These are phyloP conservation scores for Nycteola revayana DNA, from an alignment of 2,888 invertebrate genomes.

Conservation along the genomic window DNA sequence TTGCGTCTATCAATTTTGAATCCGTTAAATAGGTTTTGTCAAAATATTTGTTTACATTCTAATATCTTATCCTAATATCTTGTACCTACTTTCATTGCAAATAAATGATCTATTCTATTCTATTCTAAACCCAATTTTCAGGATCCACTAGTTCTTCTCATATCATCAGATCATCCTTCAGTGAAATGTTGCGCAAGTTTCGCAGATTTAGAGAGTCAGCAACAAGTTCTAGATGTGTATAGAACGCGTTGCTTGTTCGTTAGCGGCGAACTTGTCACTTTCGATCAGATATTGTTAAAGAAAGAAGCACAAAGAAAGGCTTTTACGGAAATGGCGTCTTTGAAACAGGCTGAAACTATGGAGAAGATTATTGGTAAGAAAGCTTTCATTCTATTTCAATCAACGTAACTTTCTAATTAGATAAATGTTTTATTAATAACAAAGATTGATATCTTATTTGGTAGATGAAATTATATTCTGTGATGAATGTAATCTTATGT, in stretches of 20 bases:
- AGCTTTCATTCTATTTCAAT: background rate
- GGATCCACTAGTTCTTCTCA: conserved; percentile 79
- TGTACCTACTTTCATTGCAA: too few species aligned
- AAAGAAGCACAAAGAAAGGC: conserved; percentile 70
- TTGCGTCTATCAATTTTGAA: too few species aligned
- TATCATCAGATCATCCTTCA: conserved; percentile 77
- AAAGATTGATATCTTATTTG: too few species aligned
- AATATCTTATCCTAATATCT: too few species aligned
- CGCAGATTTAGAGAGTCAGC: conserved; percentile 71
- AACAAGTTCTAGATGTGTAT: conserved; percentile 72
- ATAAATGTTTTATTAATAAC: too few species aligned
- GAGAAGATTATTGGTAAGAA: conserved; percentile 66
- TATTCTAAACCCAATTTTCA: conserved; percentile 33
- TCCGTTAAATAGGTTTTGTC: too few species aligned
- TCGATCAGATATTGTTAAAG: conserved; percentile 73
- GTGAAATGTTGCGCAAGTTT: conserved; percentile 79
- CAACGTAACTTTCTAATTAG: too few species aligned
- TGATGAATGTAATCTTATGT: background rate
- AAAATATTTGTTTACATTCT: too few species aligned
- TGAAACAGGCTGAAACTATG: conserved; percentile 76
- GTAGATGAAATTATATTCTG: background rate
- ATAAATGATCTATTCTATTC: too few species aligned
- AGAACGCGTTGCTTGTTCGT: conserved; percentile 75
- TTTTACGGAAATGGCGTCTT: conserved; percentile 75
- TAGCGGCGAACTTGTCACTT: conserved; percentile 74